phyloP scores from a whole-genome alignment of 2,113 vertebrate genomes.

The Saiga tatarica region DNA sequence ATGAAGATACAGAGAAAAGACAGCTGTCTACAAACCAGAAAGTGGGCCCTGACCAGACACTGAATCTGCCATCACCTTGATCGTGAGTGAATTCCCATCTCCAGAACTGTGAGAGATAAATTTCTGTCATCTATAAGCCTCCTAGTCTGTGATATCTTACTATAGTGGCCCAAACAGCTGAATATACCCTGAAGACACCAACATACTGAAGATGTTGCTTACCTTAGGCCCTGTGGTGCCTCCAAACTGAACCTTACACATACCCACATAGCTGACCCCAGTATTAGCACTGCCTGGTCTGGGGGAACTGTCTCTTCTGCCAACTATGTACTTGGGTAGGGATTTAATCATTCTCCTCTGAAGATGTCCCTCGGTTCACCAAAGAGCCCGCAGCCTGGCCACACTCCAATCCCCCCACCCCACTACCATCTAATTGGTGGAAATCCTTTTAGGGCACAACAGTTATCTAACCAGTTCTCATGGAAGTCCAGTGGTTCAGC shows the following conservation, averaged over 20 bases:
- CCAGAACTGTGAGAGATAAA: too few relatives aligned
- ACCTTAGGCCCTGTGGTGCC: too few relatives aligned
- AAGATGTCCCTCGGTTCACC: background rate
- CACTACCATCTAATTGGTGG: too few relatives aligned
- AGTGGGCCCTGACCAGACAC: background rate
- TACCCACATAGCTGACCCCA: background rate
- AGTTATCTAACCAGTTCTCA: background rate
- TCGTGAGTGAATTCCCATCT: background rate
- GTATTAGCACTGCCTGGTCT: background rate
- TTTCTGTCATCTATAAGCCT: background rate
- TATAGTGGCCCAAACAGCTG: background rate
- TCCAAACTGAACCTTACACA: background rate
- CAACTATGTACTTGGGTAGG: rapidly evolving
- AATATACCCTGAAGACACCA: background rate
- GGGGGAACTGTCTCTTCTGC: background rate
- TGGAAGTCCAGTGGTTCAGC: background rate
- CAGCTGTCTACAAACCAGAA: background rate
- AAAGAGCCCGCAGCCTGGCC: background rate
- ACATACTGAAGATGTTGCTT: too few relatives aligned
- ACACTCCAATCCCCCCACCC: rapidly evolving
- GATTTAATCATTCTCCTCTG: background rate
- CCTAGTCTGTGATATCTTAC: too few relatives aligned
- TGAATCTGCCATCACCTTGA: background rate
- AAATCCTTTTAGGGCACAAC: background rate
- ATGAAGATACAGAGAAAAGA: background rate